A percentile compares a stretch with the other conserved stretches of the same genome.
phyloP scores from a whole-genome alignment of 2,113 vertebrate genomes.

The Vicugna pacos region DNA sequence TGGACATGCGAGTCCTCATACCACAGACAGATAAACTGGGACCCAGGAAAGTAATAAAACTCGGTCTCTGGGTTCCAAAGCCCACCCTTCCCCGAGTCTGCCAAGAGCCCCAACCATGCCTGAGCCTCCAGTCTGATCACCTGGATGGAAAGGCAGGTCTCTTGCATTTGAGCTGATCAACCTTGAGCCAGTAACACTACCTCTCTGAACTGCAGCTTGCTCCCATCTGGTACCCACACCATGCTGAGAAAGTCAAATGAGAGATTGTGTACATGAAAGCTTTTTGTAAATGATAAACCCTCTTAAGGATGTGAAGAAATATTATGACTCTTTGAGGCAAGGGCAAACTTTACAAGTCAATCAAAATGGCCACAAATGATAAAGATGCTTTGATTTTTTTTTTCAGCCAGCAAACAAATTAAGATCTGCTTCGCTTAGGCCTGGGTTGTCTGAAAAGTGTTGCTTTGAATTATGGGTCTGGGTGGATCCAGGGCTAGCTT shows the following conservation, averaged over 20 bases:
- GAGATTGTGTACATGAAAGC: neutral
- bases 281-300: neutral
- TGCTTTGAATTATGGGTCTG: neutral
- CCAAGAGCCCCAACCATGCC: neutral
- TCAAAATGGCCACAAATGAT: constrained; percentile 26
- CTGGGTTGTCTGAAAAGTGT: neutral
- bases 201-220: neutral
- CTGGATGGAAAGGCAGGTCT: neutral
- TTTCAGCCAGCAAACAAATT: neutral
- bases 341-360: constrained; percentile 1
- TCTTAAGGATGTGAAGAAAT: neutral
- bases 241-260: neutral
- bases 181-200: neutral
- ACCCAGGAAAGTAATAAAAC: neutral
- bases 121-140: no score
- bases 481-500: neutral
- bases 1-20: neutral
- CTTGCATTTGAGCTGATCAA: neutral
- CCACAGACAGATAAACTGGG: neutral
- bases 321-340: neutral
- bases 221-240: neutral
- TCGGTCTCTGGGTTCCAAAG: neutral
- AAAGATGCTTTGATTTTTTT: neutral
- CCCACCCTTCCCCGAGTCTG: neutral
- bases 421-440: neutral